Evolutionary conservation across 2,797 vertebrate species (phyloP), one percentile per base, ranked within the genome.

Genomic region (Varecia variegata): DNA sequence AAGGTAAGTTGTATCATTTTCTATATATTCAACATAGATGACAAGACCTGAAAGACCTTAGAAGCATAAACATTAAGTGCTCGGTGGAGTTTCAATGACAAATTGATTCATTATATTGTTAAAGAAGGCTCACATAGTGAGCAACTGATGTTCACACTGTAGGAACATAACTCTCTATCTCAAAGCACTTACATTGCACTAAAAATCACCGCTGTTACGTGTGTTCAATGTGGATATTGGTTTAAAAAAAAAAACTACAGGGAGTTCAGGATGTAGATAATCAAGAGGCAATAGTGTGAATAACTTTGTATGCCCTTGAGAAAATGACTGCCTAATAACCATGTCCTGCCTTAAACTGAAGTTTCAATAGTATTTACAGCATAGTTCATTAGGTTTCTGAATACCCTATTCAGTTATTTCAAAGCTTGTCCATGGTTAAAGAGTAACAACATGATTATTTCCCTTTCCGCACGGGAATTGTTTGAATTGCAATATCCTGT

Each of bases 301-400:
- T 95, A 98, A 98, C 97, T 97, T 98, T 98, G 96, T 32, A 65
- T 97, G 97, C 88, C 98, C 98, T 98, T 98, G 98, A 95, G 81
- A 97, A 96, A 97, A 71, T 88, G 96, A 81, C 20, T 94, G 73
- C 43, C 74, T 93, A 97, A 97, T 95, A 95, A 93, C 62, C 7
- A 15, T 38, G 52, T 81, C 80, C 96, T 97, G 94, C 93, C 81
- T 96, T 88, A 97, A 95, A 90, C 74, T 94, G 73, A 93, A 93
- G 73, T 93, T 91, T 95, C 45, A 70, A 71, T 30, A 96, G 73
- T 95, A 95, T 94, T 97, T 88, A 87, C 76, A 93, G 32, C 97
- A 97, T 2, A 92, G 97, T 45, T 97, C 97, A 96, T 97, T 98
- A 97, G 93, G 96, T 98, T 98, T 98, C 95, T 97, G 74, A 97